These are phyloP conservation scores for Silurus aristotelis DNA, from an alignment of 2,797 vertebrate species.

Conservation along the genomic window DNA sequence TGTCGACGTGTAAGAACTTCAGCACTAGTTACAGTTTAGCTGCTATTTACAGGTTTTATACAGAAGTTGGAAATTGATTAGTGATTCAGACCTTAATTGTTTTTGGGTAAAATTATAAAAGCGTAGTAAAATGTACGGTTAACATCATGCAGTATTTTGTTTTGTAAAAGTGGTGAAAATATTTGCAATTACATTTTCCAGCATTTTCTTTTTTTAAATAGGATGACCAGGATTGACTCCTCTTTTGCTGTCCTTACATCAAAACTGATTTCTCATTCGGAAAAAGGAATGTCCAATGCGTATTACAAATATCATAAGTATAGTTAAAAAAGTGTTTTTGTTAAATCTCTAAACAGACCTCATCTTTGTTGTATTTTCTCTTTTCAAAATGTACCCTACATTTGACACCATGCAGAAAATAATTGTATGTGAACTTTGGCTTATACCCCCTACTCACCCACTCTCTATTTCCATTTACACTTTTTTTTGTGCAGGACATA, in stretches of 20 bases:
- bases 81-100: not conserved
- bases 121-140: too few relatives aligned
- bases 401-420: conserved; percentile 2
- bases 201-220: not conserved
- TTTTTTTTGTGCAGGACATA: conserved; percentile 34
- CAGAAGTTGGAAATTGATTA: not conserved
- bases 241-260: not conserved
- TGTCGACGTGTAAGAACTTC: too few relatives aligned
- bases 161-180: not conserved
- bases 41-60: not conserved
- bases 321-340: not conserved
- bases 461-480: conserved; percentile 40
- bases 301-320: not conserved
- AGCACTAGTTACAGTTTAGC: not conserved
- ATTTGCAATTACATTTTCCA: not conserved
- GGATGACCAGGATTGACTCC: too few relatives aligned
- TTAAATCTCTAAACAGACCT: conserved; percentile 6
- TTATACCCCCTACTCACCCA: conserved; percentile 18
- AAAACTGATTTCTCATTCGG: not conserved
- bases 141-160: too few relatives aligned
- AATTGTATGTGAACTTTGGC: conserved; percentile 52
- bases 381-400: not conserved
- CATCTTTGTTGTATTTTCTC: not conserved
- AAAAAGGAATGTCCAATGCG: not conserved
- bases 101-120: not conserved